Evolutionary conservation across 2,888 invertebrate species (phyloP).

Genomic region (Sphaeridia pumilis): DNA sequence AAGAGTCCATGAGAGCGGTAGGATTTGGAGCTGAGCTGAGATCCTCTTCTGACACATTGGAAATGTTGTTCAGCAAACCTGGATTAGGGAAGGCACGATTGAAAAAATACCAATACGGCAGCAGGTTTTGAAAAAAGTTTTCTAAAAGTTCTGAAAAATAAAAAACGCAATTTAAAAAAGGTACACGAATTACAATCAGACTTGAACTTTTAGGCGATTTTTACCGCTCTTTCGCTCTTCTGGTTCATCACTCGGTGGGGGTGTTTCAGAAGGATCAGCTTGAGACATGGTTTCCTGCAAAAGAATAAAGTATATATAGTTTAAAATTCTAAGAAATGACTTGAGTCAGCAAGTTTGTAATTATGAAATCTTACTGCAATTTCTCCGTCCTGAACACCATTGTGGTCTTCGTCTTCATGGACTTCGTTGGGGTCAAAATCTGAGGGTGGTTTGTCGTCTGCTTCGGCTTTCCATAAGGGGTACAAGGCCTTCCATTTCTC

Average conservation of each 20-base stretch:
- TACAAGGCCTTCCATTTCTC: constrained; percentile 39
- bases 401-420: constrained; percentile 18
- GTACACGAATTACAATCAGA: neutral
- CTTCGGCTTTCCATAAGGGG: constrained; percentile 41
- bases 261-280: constrained; percentile 19
- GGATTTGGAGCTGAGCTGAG: constrained; percentile 14
- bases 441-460: constrained; percentile 34
- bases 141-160: constrained; percentile 16
- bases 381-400: constrained; percentile 14
- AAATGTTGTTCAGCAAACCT: constrained; percentile 6
- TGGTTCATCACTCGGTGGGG: constrained; percentile 15
- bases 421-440: constrained; percentile 40
- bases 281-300: constrained; percentile 19
- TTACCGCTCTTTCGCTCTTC: constrained; percentile 22
- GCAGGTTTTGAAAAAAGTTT: constrained; percentile 27
- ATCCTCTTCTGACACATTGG: constrained; percentile 16
- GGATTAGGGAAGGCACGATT: constrained; percentile 28
- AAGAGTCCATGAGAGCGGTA: constrained; percentile 17
- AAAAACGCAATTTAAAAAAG: constrained; percentile 1
- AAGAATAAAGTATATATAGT: too few relatives aligned
- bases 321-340: neutral
- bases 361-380: constrained; percentile 15
- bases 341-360: neutral
- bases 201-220: too few relatives aligned
- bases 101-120: constrained; percentile 33